Evolutionary conservation across 2,797 vertebrate genomes (phyloP).

Genomic region (Clamator glandarius): DNA sequence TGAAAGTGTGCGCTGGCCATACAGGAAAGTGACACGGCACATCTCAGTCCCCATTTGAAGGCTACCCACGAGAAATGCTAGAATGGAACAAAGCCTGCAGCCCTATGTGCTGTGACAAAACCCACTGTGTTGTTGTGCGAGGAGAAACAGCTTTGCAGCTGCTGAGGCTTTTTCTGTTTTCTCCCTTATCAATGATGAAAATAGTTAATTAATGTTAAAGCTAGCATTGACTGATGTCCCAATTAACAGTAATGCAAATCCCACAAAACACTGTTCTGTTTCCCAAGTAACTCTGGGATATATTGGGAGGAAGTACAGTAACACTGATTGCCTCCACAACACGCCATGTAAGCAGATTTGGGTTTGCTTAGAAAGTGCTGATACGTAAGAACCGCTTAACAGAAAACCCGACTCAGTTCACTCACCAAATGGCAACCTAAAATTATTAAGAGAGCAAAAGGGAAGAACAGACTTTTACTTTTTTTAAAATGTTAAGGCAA

Average conservation of each 20-base stretch:
- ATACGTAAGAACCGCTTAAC: not conserved
- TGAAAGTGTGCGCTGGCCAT: not conserved
- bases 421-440: not conserved
- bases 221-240: not conserved
- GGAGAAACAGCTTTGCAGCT: not conserved
- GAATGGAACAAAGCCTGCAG: not conserved
- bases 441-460: not conserved
- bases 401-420: not conserved
- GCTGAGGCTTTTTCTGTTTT: not conserved
- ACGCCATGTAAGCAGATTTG: not conserved
- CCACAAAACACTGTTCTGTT: not conserved
- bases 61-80: not conserved
- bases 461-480: not conserved
- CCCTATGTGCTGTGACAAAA: not conserved
- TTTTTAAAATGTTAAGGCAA: not conserved
- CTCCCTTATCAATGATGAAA: not conserved
- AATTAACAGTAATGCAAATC: not conserved
- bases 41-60: not conserved
- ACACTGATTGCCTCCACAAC: not conserved
- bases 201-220: not conserved
- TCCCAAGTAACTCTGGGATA: not conserved
- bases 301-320: not conserved
- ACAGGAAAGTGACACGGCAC: not conserved
- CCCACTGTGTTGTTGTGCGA: fast-evolving
- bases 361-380: not conserved